Conservation (phyloP, 2,888 invertebrate species). For the Syritta pipiens region DNA sequence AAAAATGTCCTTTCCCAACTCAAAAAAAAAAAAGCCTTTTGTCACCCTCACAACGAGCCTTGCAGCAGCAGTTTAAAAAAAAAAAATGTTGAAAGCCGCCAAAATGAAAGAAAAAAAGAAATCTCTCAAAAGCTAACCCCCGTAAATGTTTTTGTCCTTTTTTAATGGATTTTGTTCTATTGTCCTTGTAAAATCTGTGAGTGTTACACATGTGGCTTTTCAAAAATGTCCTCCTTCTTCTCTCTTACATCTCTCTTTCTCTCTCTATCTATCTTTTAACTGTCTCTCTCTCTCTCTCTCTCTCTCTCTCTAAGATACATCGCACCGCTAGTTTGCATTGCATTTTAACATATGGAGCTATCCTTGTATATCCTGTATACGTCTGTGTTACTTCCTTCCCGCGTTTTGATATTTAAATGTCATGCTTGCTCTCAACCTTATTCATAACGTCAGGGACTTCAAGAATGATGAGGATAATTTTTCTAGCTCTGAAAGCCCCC, state of each 20-base stretch:
- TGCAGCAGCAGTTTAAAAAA: conserved; percentile 22
- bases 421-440: conserved; percentile 63
- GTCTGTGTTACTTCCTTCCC: conserved; percentile 47
- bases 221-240: conserved; percentile 27
- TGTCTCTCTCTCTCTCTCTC: background rate
- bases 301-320: background rate
- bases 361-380: conserved; percentile 45
- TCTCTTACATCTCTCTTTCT: conserved; percentile 8
- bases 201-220: conserved; percentile 63
- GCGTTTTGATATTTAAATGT: conserved; percentile 60
- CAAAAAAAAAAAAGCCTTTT: conserved; percentile 30
- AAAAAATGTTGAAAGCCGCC: no score
- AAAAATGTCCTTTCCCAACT: conserved; percentile 51
- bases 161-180: conserved; percentile 63
- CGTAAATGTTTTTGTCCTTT: conserved; percentile 56
- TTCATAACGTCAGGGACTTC: conserved; percentile 56
- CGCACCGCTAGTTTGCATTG: conserved; percentile 61
- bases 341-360: conserved; percentile 61
- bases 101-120: conserved; percentile 21
- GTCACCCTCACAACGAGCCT: conserved; percentile 35
- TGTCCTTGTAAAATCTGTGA: conserved; percentile 63
- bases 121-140: conserved; percentile 45
- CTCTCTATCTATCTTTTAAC: background rate
- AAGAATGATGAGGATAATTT: conserved; percentile 63
- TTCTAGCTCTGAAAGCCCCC: conserved; percentile 37